A percentile compares a stretch with the other conserved stretches of the same genome.
Evolutionary conservation across 2,797 vertebrate genomes (phyloP).

Genomic region (Pampus argenteus): DNA sequence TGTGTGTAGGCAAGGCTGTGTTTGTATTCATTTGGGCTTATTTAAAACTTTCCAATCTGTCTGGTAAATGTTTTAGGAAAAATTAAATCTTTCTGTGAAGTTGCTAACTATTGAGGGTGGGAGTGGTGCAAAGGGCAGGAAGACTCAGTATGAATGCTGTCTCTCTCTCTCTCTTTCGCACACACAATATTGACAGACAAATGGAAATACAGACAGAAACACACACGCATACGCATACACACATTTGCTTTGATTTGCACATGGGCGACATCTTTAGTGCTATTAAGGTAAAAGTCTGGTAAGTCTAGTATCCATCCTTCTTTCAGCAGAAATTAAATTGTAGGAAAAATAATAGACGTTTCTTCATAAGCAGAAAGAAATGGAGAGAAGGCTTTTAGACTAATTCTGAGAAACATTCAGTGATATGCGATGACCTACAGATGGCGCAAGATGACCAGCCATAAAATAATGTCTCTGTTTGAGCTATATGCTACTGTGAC

Average conservation of each 20-base stretch:
- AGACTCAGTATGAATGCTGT: conserved; percentile 46
- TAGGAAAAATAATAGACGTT: not conserved
- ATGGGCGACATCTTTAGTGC: not conserved
- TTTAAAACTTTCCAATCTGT: conserved; percentile 76
- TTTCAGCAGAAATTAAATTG: not conserved
- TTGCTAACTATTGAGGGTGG: conserved; percentile 53
- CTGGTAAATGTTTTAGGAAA: conserved; percentile 78
- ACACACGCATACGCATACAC: not conserved
- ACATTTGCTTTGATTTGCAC: conserved; percentile 9
- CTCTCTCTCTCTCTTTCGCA: conserved; percentile 24
- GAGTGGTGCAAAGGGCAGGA: conserved; percentile 49
- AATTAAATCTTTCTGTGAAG: conserved; percentile 60
- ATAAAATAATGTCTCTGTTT: not conserved
- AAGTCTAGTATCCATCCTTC: not conserved
- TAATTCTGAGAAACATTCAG: conserved; percentile 2
- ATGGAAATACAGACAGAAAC: conserved; percentile 38
- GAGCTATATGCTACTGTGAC: not conserved
- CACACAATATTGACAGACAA: conserved; percentile 45
- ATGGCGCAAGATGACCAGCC: conserved; percentile 73
- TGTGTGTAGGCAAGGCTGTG: conserved; percentile 59
- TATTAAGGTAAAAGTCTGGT: not conserved
- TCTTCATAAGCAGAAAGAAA: not conserved
- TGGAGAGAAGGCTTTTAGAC: too few relatives aligned
- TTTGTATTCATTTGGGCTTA: conserved; percentile 67
- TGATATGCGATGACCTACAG: conserved; percentile 61